phyloP scores from a whole-genome alignment of 2,113 vertebrate genomes.

The Misgurnus anguillicaudatus region DNA sequence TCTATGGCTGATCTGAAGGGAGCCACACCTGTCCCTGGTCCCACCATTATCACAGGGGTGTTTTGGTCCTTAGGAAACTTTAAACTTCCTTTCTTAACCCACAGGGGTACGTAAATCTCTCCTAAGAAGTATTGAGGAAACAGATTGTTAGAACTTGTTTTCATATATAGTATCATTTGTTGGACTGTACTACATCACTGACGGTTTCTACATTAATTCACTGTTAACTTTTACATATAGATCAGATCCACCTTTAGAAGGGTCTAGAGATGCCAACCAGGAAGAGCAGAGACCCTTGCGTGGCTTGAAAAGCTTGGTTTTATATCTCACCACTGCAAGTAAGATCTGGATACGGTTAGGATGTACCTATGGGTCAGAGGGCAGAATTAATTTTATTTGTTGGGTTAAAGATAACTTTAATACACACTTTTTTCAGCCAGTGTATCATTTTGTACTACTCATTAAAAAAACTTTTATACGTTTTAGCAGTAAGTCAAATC shows the following conservation, averaged over 20 bases:
- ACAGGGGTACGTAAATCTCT: conserved; percentile 80
- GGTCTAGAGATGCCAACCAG: conserved; percentile 89
- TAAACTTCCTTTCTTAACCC: conserved; percentile 87
- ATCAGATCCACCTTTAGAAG: conserved; percentile 74
- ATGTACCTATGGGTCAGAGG: conserved; percentile 68
- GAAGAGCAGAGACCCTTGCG: conserved; percentile 88
- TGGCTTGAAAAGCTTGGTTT: conserved; percentile 80
- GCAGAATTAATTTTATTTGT: not conserved
- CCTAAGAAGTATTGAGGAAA: conserved; percentile 64
- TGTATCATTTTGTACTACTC: no score
- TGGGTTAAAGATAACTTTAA: no score
- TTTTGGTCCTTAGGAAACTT: conserved; percentile 77
- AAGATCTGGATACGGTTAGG: conserved; percentile 85
- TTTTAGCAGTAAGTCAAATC: not conserved
- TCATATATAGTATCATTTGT: not conserved
- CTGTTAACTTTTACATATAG: not conserved
- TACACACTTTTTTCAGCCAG: no score
- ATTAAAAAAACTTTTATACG: no score
- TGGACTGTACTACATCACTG: not conserved
- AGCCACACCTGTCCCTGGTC: conserved; percentile 93
- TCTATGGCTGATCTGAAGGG: conserved; percentile 90
- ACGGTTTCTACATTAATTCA: not conserved
- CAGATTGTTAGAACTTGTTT: not conserved
- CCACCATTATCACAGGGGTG: conserved; percentile 87
- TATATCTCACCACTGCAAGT: conserved; percentile 89